These are phyloP conservation scores for Phacellophora camtschatica DNA, from an alignment of 30 jellyfish, hydroid and myxozoan species.

Conservation along the genomic window DNA sequence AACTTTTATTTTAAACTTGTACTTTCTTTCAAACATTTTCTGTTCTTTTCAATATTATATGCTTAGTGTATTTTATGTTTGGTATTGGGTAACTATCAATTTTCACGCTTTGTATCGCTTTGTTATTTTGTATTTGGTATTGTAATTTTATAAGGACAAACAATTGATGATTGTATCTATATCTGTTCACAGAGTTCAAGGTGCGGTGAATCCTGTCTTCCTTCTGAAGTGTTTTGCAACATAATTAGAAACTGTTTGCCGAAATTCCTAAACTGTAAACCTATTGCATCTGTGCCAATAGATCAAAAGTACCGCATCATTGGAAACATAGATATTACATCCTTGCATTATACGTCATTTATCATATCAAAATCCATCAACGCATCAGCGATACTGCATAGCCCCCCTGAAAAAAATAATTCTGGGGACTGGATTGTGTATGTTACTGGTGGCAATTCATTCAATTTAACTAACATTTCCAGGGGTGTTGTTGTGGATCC, in stretches of 20 bases:
- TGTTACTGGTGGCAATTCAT: neutral
- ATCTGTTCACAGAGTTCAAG: no score
- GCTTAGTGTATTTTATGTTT: no score
- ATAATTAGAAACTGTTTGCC: neutral
- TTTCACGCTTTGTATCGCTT: no score
- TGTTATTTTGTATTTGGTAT: no score
- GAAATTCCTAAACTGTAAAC: slow-evolving; percentile 15
- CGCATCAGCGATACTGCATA: neutral
- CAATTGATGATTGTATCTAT: no score
- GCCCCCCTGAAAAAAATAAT: neutral
- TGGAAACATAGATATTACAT: slow-evolving; percentile 32
- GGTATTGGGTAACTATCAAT: no score
- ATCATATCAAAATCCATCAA: slow-evolving; percentile 4
- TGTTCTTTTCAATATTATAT: no score
- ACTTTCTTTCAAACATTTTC: no score
- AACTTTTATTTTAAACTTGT: no score
- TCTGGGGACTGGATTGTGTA: slow-evolving; percentile 17
- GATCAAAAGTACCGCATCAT: slow-evolving; percentile 2
- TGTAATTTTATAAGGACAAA: no score
- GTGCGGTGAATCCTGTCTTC: neutral
- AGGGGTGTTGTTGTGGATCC: slow-evolving; percentile 6
- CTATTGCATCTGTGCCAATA: neutral
- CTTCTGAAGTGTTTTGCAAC: slow-evolving; percentile 29
- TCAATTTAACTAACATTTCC: neutral
- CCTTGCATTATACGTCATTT: neutral